Base-by-base conservation (phyloP, 2,113 vertebrate species). In the Rhynchomys soricoides region DNA sequence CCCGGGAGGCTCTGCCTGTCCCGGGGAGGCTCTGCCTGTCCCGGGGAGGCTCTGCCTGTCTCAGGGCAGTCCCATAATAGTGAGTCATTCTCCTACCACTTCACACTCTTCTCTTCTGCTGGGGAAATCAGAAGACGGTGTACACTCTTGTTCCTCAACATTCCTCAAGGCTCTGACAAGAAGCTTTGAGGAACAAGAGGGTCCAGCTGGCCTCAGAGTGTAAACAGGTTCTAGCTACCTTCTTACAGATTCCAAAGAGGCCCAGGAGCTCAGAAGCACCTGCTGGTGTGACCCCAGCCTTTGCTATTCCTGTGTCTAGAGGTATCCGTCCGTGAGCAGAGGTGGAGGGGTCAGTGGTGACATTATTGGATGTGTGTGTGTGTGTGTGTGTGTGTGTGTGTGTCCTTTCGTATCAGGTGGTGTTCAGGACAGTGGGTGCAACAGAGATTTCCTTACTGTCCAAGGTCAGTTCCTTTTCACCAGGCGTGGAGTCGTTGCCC, bases 261-360 rank as follows among this genome's bases (percentile, higher is more conserved):
- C 91, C 17, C 71, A 12, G 43, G 40, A 19, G 37, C 1, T 13
- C 26, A 5, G 26, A 15, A 0, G 11, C 0, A 29, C 29, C 34
- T 34, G 31, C 40, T 0, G 6, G 91, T 4, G 1, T 45, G 77
- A 37, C 34, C 12, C 59, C 6, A 3, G 40, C 31, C 57, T 43
- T 15, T 15, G 2, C 21, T 59, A 64, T 26, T 0, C 73, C n/a
- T n/a, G n/a, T n/a, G n/a, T n/a, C n/a, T n/a, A n/a, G n/a, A n/a
- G n/a, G n/a, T 0, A 2, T n/a, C 59, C 43, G 13, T 40, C 50
- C 6, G 1, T 0, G 5, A 66, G 71, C 45, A 4, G 64, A 2
- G 62, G 52, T 43, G 62, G 3, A 10, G 5, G 9, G 11, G 19
- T 26, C 15, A 37, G 82, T 21, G 43, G 62, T 48, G 82, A 59